Evolutionary conservation across 2,113 vertebrate species (phyloP).

Genomic region (Empidonax alnorum): DNA sequence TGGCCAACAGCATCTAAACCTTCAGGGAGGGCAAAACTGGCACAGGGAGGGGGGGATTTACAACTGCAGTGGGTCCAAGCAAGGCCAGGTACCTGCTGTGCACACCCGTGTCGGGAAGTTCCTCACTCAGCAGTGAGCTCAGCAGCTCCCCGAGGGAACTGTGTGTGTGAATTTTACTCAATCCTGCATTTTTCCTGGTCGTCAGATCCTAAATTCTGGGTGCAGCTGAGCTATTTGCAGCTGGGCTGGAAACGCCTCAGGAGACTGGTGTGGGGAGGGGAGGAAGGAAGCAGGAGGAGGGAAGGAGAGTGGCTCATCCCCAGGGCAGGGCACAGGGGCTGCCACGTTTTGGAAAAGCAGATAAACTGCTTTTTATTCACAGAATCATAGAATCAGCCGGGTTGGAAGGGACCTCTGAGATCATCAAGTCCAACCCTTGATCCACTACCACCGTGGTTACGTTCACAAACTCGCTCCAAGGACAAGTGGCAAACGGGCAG

Average conservation of each 20-base stretch:
- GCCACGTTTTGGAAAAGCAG: background rate
- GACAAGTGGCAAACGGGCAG: background rate
- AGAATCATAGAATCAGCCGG: too few species aligned
- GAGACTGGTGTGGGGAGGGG: background rate
- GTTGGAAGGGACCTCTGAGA: too few species aligned
- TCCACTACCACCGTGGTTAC: too few species aligned
- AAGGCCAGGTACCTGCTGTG: background rate
- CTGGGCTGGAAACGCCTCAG: background rate
- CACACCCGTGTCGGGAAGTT: background rate
- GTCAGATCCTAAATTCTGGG: background rate
- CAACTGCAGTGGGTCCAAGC: background rate
- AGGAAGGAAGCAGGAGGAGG: background rate
- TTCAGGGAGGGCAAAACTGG: background rate
- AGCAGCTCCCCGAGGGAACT: background rate
- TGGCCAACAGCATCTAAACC: background rate
- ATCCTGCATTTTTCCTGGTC: background rate
- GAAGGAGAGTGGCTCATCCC: background rate
- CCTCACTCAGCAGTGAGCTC: background rate
- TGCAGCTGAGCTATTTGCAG: background rate
- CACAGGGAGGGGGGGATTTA: background rate
- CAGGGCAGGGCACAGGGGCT: background rate
- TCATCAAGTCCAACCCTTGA: too few species aligned
- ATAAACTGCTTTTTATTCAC: background rate
- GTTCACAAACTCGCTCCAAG: rapidly evolving
- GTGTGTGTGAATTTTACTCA: background rate